Percentiles rank a stretch among this genome's conserved stretches.
Evolutionary conservation across 1,140 invertebrate species (phyloP).

Genomic region (Streblospio benedicti): DNA sequence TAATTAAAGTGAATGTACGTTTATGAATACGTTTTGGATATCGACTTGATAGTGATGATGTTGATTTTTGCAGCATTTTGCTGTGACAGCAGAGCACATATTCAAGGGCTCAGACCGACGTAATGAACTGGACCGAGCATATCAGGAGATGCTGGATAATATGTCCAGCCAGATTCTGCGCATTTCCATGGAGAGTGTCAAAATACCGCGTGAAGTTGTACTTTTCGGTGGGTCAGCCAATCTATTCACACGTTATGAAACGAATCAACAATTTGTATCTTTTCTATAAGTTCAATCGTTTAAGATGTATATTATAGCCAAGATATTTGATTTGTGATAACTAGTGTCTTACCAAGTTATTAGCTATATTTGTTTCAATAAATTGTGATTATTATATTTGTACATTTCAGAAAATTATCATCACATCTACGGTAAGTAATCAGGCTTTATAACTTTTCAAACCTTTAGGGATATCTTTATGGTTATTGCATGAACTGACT

Average conservation of each 20-base stretch:
- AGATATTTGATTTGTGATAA: too few relatives aligned
- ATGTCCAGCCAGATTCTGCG: slow-evolving; percentile 77
- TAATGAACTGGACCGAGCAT: slow-evolving; percentile 94
- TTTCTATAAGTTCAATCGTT: too few relatives aligned
- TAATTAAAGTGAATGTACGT: too few relatives aligned
- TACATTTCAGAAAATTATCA: slow-evolving; percentile 84
- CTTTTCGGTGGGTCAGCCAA: slow-evolving; percentile 64
- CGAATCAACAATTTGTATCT: too few relatives aligned
- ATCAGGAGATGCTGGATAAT: slow-evolving; percentile 70
- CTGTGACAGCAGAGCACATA: slow-evolving; percentile 73
- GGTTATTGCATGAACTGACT: too few relatives aligned
- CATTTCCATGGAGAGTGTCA: slow-evolving; percentile 76
- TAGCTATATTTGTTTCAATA: too few relatives aligned
- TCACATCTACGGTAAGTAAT: slow-evolving; percentile 65
- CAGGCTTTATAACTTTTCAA: neutral
- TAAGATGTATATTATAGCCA: too few relatives aligned
- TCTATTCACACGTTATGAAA: neutral
- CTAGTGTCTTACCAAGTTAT: too few relatives aligned
- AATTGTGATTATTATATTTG: too few relatives aligned
- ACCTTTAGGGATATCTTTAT: neutral
- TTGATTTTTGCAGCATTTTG: slow-evolving; percentile 65
- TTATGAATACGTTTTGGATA: too few relatives aligned
- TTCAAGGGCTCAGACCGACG: slow-evolving; percentile 79
- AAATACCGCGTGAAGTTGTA: slow-evolving; percentile 87
- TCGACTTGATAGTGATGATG: too few relatives aligned